Base-by-base conservation (phyloP, 1,140 invertebrate species). In the Drosophila dunni region DNA sequence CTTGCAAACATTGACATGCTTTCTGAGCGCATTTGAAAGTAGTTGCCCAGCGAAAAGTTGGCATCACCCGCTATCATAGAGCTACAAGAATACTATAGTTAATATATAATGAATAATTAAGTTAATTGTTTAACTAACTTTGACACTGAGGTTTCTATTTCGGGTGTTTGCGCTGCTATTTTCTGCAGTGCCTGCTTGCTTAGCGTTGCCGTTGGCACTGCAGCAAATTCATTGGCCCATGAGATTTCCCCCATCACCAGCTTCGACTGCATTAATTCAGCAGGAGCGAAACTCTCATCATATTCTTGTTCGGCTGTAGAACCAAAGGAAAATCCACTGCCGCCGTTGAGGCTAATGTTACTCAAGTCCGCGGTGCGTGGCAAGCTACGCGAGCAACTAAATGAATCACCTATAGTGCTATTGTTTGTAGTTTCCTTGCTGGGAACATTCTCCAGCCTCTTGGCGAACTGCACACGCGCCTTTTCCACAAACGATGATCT, bases 191-290 rank as follows among this genome's bases (percentile, higher is more conserved):
- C 80, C 29, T 81, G 75, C 34, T 84, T 86, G 64, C 84, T 92
- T 7, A 88, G 38, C 1, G 72, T 79, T 9, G 84, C 80, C 42
- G 82, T 74, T 13, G 91, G 91, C 44, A 92, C 91, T 1, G 78
- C 79, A 0, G 86, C 85, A 56, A 79, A 92, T 42, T 92, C 83
- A 36, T 92, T 77, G 0, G 91, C 91, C 91, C 91, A 92, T 1
- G 80, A 90, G n/a, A 89, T 90, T 61, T 92, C 91, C 8, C 89
- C 89, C 36, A 60, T 58, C 10, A 91, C 53, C 4, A 92, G 48
- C 45, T 92, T 85, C 0, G 91, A 91, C 17, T 90, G 84, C 91
- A 92, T 92, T 15, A 91, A 11, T 24, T 92, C 91, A 20, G 76
- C 89, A 0, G 91, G 91, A 1, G 80, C 76, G 20, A 92, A 92